Percentiles rank a stretch among this genome's conserved stretches.
Evolutionary conservation across 2,797 vertebrate genomes (phyloP).

Genomic region (Poecile montanus): DNA sequence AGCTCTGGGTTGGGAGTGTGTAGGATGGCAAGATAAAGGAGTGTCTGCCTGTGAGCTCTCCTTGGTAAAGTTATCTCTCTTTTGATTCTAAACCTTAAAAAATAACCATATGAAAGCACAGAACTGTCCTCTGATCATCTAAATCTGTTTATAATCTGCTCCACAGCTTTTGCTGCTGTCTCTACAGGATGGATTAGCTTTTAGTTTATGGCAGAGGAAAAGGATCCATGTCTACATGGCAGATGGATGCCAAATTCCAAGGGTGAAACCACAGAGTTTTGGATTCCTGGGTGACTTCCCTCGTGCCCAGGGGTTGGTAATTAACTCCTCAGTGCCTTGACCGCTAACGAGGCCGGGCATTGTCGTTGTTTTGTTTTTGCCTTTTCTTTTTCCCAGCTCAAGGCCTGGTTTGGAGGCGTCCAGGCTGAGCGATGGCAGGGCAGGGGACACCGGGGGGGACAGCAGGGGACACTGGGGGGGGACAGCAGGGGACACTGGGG

Average conservation of each 20-base stretch:
- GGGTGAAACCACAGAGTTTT: not conserved
- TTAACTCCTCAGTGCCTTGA: not conserved
- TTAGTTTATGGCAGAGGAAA: not conserved
- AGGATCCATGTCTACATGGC: fast-evolving
- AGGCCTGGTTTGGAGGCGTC: not conserved
- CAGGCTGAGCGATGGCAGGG: not conserved
- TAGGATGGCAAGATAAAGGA: slow-evolving; percentile 49
- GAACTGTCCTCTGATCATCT: not conserved
- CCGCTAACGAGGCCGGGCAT: fast-evolving
- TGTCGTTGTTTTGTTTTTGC: fast-evolving
- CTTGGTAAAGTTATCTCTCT: slow-evolving; percentile 46
- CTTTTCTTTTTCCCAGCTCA: not conserved
- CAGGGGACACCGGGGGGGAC: too few species aligned
- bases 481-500: too few species aligned
- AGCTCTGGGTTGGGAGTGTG: not conserved
- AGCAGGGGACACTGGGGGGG: too few species aligned
- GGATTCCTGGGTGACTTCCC: not conserved
- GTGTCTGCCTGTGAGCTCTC: slow-evolving; percentile 34
- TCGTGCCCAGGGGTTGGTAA: not conserved
- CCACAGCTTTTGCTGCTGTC: not conserved
- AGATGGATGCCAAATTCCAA: not conserved
- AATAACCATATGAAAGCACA: slow-evolving; percentile 53
- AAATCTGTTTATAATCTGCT: not conserved
- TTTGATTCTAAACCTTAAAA: slow-evolving; percentile 59
- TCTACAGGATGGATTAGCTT: not conserved